Conservation (phyloP, 2,888 invertebrate genomes). For the Spisula solida region DNA sequence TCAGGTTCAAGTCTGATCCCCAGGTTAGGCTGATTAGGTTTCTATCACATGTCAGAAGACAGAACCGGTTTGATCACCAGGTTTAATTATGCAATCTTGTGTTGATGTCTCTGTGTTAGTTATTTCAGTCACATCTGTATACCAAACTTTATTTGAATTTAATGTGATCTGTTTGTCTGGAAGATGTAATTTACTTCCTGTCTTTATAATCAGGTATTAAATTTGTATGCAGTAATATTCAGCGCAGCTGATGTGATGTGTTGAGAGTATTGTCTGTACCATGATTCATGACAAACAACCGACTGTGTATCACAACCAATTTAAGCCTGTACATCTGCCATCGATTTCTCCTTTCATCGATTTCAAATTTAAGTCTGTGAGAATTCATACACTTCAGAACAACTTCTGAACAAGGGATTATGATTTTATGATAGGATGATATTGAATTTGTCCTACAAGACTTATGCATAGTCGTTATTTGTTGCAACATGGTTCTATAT, state of each 20-base stretch:
- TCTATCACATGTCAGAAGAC: too few species aligned
- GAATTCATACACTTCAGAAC: not conserved
- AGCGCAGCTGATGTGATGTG: not conserved
- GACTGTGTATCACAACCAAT: not conserved
- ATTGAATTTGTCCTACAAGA: not conserved
- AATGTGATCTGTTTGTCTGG: not conserved
- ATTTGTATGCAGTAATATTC: not conserved
- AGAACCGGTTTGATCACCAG: too few species aligned
- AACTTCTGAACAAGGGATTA: not conserved
- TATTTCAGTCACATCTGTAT: not conserved
- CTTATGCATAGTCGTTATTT: not conserved
- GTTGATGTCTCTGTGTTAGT: too few species aligned
- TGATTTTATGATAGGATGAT: not conserved
- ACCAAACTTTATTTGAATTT: not conserved
- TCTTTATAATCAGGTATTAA: not conserved
- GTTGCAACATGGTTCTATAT: not conserved
- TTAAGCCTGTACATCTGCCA: not conserved
- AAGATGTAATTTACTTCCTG: not conserved
- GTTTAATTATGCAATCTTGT: too few species aligned
- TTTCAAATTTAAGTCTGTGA: not conserved
- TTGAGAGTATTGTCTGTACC: not conserved
- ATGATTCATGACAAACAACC: not conserved
- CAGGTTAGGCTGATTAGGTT: too few species aligned
- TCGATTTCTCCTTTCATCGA: not conserved
- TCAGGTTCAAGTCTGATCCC: too few species aligned